These are phyloP conservation scores for Catharus minimus DNA, from an alignment of 2,113 vertebrate species.

Conservation along the genomic window DNA sequence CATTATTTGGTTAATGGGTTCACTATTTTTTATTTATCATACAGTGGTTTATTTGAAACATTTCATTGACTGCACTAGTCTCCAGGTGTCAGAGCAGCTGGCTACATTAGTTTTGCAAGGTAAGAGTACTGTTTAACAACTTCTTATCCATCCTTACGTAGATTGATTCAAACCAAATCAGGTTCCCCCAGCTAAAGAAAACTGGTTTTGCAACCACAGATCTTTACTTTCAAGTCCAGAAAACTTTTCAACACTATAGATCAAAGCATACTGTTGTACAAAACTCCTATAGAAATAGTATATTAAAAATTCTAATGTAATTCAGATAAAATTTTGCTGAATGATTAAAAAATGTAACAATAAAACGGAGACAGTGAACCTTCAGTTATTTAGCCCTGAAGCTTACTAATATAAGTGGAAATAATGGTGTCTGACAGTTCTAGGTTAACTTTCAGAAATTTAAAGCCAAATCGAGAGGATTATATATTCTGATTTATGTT, in stretches of 20 bases:
- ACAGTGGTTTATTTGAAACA: background rate
- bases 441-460: constrained; percentile 37
- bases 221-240: background rate
- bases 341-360: background rate
- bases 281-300: background rate
- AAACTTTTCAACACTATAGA: background rate
- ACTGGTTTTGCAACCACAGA: background rate
- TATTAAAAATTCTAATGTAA: background rate
- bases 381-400: constrained; percentile 26
- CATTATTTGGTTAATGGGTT: background rate
- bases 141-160: background rate
- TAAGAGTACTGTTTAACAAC: background rate
- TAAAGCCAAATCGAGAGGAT: background rate
- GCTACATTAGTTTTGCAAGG: background rate
- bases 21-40: background rate
- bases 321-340: background rate
- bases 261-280: background rate
- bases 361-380: background rate
- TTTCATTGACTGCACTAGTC: background rate
- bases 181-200: background rate
- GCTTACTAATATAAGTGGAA: constrained; percentile 32
- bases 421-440: constrained; percentile 27
- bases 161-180: background rate
- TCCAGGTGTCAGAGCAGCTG: background rate
- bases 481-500: background rate